Evolutionary conservation across 2,797 vertebrate species (phyloP), one percentile per base, ranked within the genome.

Genomic region (Gila robusta): DNA sequence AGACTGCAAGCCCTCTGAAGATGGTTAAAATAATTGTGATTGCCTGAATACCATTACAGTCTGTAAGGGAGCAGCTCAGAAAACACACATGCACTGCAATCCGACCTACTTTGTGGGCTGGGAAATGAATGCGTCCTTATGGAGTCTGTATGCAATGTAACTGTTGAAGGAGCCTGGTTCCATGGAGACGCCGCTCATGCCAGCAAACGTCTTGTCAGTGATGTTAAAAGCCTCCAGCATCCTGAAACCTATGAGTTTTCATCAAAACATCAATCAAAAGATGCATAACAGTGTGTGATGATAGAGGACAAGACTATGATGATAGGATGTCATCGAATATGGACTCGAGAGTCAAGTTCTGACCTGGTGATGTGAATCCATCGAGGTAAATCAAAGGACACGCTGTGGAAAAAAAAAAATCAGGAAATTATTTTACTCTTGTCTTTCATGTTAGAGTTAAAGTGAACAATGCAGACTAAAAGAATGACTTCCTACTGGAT

Each of bases 211-310:
- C 87, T 95, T 97, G 94, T 98, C 98, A 69, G 98, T 99, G 86
- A 99, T 94, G 90, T 99, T 99, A 92, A 99, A 99, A 28, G 97
- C 96, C 90, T 99, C 98, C 85, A 99, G 94, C 98, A 99, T 99
- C 92, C 97, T 97, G 94, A 99, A 99, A 86, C 98, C 98, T 99
- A 90, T 72, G 32, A 0, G 3, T 52, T 84, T 78, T 78, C 35
- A 78, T 6, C 62, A 56, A 84, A 85, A 79, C 39, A 71, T 70
- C 7, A 70, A 32, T 79, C 37, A 79, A 2, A 39, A 70, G 32
- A 59, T n/a, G 39, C 12, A 37, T 28, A 84, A 84, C 26, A 47
- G 10, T 41, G 59, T 67, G 6, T 67, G 37, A 83, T 67, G 28
- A 67, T 39, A 23, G 3, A 41, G 72, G 10, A 76, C 12, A 26